These are phyloP conservation scores for Dallia pectoralis DNA, from an alignment of 2,797 vertebrate genomes.

Conservation along the genomic window DNA sequence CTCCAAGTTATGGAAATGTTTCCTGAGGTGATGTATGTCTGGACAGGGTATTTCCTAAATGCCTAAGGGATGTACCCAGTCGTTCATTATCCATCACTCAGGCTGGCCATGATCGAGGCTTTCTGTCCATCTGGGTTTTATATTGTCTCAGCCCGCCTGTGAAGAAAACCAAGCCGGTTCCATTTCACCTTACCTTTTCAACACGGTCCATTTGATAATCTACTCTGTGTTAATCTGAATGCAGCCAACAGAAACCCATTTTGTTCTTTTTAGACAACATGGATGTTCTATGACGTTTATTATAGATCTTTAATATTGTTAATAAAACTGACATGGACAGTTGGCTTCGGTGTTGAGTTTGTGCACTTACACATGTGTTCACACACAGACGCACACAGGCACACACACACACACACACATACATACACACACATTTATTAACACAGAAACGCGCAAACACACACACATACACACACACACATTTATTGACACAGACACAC, in stretches of 20 bases:
- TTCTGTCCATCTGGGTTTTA: conserved; percentile 25
- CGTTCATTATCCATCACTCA: conserved; percentile 47
- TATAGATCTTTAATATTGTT: no score
- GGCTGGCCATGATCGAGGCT: conserved; percentile 38
- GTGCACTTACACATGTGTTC: conserved; percentile 1
- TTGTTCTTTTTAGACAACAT: no score
- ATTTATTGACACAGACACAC: no score
- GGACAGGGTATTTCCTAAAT: conserved; percentile 49
- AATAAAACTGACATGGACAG: no score
- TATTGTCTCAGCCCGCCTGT: conserved; percentile 23
- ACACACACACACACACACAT: conserved; percentile 8
- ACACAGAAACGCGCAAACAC: not conserved
- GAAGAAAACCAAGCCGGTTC: not conserved
- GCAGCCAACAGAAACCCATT: not conserved
- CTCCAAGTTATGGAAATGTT: conserved; percentile 36
- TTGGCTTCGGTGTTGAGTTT: conserved; percentile 15
- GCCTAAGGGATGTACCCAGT: conserved; percentile 43
- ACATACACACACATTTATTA: not conserved
- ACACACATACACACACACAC: not conserved
- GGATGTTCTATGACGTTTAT: no score
- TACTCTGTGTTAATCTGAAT: not conserved
- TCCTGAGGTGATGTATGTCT: conserved; percentile 28
- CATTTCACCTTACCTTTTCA: not conserved
- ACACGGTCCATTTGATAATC: not conserved
- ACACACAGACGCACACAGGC: not conserved